Evolutionary conservation across 2,888 invertebrate genomes (phyloP), one percentile per base, ranked within the genome.

Genomic region (Brachycybe producta): DNA sequence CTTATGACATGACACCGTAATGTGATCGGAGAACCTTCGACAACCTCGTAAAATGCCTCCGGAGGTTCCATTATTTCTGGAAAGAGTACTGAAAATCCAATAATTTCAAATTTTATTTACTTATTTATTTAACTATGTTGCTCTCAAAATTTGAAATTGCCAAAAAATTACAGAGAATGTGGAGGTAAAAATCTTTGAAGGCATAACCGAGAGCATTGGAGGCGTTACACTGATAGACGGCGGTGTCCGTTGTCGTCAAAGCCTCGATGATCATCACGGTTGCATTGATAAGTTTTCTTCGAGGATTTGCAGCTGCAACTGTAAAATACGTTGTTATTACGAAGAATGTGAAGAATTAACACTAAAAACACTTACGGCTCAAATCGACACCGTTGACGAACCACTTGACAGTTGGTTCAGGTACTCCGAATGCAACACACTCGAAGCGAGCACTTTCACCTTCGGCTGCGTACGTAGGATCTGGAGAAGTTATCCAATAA

Each of bases 141-240:
- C n/a, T n/a, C n/a, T n/a, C n/a, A n/a, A n/a, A n/a, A n/a, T n/a
- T n/a, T n/a, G n/a, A n/a, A n/a, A n/a, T n/a, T n/a, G n/a, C n/a
- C n/a, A n/a, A n/a, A n/a, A n/a, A n/a, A n/a, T 72, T 65, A 84
- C 83, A 79, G 61, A 88, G 73, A 7, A 99, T 95, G 69, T 97
- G 97, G 34, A 98, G 79, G 68, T 84, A 98, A 52, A 95, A 88
- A 71, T 99, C 95, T 66, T 90, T 90, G 72, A 92, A 98, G 28
- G 94, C 88, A 69, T 95, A 98, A 27, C 97, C 97, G 58, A 91
- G 77, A n/a, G 86, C 84, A 68, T 97, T 98, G 62, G 94, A 92
- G 5, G 95, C 97, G 74, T 99, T 99, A 70, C 98, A 98, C 54
- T 98, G 97, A 65, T 95, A 92, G 69, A 97, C 95, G 57, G 91